Base-by-base conservation (phyloP, 2,888 invertebrate genomes). In the Tanytarsus gracilentus region DNA sequence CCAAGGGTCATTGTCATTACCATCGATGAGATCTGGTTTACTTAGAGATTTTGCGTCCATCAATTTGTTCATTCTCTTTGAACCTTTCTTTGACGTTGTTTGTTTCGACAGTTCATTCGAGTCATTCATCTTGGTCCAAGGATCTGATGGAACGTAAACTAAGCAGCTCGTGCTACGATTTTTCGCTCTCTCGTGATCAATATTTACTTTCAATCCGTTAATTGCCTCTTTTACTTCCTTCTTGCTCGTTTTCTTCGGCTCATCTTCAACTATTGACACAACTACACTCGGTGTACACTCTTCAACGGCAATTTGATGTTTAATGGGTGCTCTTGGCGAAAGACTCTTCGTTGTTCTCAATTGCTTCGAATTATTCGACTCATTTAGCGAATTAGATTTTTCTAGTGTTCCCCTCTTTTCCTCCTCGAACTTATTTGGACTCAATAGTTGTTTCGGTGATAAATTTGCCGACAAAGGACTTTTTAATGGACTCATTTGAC, bases 361-460 rank as follows among this genome's bases (percentile, higher is more conserved):
- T 36, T 66, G 67, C 39, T 69, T 68, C 30, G 63, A 63, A 36
- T 68, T 65, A 44, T 69, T 69, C 1, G 68, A 66, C 36, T 68
- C 69, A n/a, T 66, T 67, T 1, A 67, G 56, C 2, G 68, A 68
- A 53, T 69, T 68, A 0, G 68, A 69, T 62, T 69, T 69, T 40
- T 70, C 68, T 8, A 69, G 63, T 3, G 64, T 51, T 25, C 62
- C 48, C 11, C 55, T 27, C 1, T 61, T 1, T 11, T 62, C 81
- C 84, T 64, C 83, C 58, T 61, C 49, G 58, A 61, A 6, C 63
- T 66, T 82, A 64, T 85, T 85, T 68, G 62, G 62, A 39, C 55
- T 61, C 18, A 64, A 59, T 4, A 50, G 50, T 7, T 60, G 49
- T 9, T 60, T 50, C 8, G 18, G 44, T 1, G 23, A 7, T 23